phyloP scores from a whole-genome alignment of 2,113 vertebrate genomes.

The Cynocephalus volans region DNA sequence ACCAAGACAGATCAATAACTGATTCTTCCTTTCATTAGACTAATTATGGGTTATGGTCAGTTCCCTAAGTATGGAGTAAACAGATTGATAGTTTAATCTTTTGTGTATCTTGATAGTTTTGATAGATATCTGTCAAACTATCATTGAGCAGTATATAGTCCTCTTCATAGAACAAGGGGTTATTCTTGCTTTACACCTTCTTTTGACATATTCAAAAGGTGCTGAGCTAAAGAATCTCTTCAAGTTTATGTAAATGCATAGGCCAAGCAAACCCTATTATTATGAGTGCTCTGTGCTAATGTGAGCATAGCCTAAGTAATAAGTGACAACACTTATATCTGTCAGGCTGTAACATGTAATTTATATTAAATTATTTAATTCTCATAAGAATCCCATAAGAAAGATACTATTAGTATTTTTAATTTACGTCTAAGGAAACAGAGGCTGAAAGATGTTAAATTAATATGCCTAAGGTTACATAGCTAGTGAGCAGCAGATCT shows the following conservation, averaged over 20 bases:
- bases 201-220: neutral
- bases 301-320: neutral
- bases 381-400: neutral
- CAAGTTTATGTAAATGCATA: neutral
- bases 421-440: neutral
- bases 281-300: neutral
- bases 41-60: neutral
- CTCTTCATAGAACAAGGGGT: neutral
- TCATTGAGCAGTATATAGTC: neutral
- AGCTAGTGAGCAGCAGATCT: neutral
- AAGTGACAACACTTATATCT: neutral
- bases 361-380: neutral
- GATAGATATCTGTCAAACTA: neutral
- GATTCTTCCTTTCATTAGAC: neutral
- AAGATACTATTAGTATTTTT: neutral
- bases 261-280: neutral
- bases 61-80: neutral
- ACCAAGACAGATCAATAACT: neutral
- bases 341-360: neutral
- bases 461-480: neutral
- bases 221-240: neutral
- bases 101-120: neutral
- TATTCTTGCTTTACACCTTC: neutral
- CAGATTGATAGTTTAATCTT: neutral
- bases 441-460: neutral